Percentiles rank a stretch among this genome's conserved stretches.
Conservation (phyloP, 2,113 vertebrate genomes). For the Eupsittula cactorum region DNA sequence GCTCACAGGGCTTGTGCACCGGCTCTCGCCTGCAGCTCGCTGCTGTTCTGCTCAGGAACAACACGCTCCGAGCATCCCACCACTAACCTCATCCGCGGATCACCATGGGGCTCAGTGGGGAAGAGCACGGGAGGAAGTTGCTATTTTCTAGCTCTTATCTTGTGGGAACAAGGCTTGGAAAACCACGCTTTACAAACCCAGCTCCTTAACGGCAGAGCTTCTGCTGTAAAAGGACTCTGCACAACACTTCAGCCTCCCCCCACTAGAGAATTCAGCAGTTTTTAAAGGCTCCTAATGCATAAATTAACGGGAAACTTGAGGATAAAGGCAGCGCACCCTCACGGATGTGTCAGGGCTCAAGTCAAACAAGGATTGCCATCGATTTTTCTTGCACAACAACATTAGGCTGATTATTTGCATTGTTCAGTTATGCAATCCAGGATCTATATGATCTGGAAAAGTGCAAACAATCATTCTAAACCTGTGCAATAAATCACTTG, state of each 20-base stretch:
- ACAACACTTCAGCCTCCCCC: neutral
- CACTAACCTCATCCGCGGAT: fast-evolving
- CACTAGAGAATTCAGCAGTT: neutral
- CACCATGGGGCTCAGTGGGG: neutral
- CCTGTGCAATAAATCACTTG: slow-evolving; percentile 15
- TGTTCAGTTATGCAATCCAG: neutral
- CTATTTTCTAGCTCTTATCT: neutral
- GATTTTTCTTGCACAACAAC: neutral
- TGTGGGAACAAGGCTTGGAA: neutral
- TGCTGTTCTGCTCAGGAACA: neutral
- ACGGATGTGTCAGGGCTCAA: neutral
- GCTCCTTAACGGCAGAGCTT: neutral
- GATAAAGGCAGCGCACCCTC: neutral
- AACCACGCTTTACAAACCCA: neutral
- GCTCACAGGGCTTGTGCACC: neutral
- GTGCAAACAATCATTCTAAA: neutral
- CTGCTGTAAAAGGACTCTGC: neutral
- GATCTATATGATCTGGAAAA: neutral
- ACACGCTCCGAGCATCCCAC: neutral
- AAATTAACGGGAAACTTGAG: neutral
- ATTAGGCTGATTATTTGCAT: neutral
- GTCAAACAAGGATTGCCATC: neutral
- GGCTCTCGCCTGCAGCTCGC: neutral
- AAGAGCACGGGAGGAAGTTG: neutral
- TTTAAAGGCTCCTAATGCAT: neutral